A percentile compares a stretch with the other conserved stretches of the same genome.
These are phyloP conservation scores for Myotis yumanensis DNA, from an alignment of 2,113 vertebrate species.

Conservation along the genomic window DNA sequence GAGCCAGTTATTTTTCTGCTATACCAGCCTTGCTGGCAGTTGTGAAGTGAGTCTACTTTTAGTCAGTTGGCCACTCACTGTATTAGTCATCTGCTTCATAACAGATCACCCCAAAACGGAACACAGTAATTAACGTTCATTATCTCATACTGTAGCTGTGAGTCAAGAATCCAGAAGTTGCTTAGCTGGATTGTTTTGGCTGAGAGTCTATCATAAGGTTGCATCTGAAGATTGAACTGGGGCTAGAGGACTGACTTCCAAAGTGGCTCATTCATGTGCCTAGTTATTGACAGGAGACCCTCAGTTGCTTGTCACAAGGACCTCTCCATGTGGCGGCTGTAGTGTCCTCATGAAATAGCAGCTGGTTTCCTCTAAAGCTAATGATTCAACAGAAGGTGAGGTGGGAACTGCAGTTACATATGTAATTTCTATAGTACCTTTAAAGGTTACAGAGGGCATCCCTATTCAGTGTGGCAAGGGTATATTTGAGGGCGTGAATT, in stretches of 20 bases:
- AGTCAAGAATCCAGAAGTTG: not conserved
- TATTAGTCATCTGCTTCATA: not conserved
- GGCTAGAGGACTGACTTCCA: not conserved
- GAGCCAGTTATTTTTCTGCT: not conserved
- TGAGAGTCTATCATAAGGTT: not conserved
- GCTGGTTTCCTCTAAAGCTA: not conserved
- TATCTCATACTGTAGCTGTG: not conserved
- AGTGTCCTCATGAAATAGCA: not conserved
- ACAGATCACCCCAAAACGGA: not conserved
- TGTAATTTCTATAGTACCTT: not conserved
- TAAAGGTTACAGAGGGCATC: not conserved
- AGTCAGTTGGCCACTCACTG: not conserved
- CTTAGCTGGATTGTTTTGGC: not conserved
- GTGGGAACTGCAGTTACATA: not conserved
- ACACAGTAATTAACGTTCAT: not conserved
- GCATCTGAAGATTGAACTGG: not conserved
- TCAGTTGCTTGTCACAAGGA: not conserved
- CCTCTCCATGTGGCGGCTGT: not conserved
- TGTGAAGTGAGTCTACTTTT: not conserved
- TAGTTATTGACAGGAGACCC: not conserved
- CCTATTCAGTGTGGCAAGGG: not conserved
- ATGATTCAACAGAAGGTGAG: not conserved
- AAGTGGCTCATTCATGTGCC: not conserved
- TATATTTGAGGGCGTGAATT: not conserved
- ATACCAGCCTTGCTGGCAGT: not conserved